Evolutionary conservation across 2,797 vertebrate genomes (phyloP), one percentile per base, ranked within the genome.

Genomic region (Falco columbarius): DNA sequence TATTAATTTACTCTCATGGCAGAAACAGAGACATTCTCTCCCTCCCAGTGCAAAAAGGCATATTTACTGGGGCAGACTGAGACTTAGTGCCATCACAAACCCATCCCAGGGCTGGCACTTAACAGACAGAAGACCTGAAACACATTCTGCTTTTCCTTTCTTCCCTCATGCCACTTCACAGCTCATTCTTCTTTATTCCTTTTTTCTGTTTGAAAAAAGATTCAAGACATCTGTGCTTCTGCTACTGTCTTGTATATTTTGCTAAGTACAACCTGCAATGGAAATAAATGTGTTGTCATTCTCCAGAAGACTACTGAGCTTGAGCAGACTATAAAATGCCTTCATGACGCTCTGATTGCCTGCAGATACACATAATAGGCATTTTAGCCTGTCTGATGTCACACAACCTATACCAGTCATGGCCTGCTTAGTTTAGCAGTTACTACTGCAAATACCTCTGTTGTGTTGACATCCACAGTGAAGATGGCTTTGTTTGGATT

Each of bases 401-500:
- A 52, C 3, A 12, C 36, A 32, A 7, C 20, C 26, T 51, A 13
- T 7, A 5, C 6, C 51, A 71, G 44, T 6, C 5, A 14, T 0
- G 17, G 54, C 20, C 15, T 29, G 46, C 22, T 65, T 0, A 49
- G 29, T 29, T 80, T 42, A 68, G 22, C 22, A 49, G 27, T 21
- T 12, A 9, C 30, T 36, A 56, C 66, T 67, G 52, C 59, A 56
- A 59, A 24, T 98, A 99, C 99, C 99, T 99, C 98, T 90, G 97
- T 98, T 65, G 98, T 99, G 96, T 94, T 97, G 88, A 92, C 82
- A n/a, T 98, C 97, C 75, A 99, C 97, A 0, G 98, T 98, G 54
- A 99, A 98, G 86, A 99, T 42, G 9, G 98, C 98, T 98, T 98
- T 99, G 97, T 98, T 98, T 30, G 98, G 98, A 94, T 97, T 98